phyloP scores from a whole-genome alignment of 2,888 invertebrate genomes.

The Hyposoter dolosus region DNA sequence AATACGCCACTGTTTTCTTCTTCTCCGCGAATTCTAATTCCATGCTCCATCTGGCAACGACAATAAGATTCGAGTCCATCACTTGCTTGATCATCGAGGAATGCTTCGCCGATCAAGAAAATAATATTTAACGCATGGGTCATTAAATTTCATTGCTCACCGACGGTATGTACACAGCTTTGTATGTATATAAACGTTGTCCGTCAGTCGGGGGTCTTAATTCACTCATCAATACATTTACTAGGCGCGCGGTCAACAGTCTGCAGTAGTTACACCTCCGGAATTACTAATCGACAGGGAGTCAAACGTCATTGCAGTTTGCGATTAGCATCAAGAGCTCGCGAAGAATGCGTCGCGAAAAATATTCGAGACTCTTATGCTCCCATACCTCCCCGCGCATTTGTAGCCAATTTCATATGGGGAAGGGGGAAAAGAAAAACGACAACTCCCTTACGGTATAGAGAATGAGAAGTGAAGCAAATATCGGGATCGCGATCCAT shows the following conservation, averaged over 20 bases:
- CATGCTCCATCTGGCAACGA: constrained; percentile 18
- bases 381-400: neutral
- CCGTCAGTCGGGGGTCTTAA: constrained; percentile 47
- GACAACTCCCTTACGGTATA: constrained; percentile 38
- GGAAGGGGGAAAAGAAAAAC: neutral
- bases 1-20: neutral
- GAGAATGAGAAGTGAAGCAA: neutral
- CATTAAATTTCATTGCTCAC: constrained; percentile 60
- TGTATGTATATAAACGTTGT: neutral
- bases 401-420: neutral
- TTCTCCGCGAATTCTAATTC: neutral
- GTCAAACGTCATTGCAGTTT: constrained; percentile 54
- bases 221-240: constrained; percentile 60
- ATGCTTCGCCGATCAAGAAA: constrained; percentile 24
- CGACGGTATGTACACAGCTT: constrained; percentile 9
- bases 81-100: constrained; percentile 30
- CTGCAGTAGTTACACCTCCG: constrained; percentile 44
- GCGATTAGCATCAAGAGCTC: constrained; percentile 70
- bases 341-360: constrained; percentile 68
- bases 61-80: constrained; percentile 17
- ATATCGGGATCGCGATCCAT: constrained; percentile 33
- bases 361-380: constrained; percentile 61
- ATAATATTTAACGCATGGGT: constrained; percentile 51
- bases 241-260: constrained; percentile 42
- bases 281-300: constrained; percentile 65